Conservation (phyloP, 2,888 invertebrate species). For the Phortica magna region DNA sequence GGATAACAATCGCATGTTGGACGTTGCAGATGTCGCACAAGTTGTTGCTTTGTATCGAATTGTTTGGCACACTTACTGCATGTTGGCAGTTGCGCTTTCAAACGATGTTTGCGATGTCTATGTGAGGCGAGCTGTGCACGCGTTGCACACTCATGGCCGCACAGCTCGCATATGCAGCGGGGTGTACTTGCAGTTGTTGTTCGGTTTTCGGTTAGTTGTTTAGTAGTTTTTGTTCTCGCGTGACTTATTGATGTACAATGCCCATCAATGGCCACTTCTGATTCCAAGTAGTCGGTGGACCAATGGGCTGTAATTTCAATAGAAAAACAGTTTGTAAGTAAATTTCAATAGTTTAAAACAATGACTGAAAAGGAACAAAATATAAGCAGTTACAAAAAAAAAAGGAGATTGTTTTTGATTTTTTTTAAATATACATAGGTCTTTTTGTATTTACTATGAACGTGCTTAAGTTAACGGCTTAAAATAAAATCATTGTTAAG, state of each 20-base stretch:
- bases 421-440: too few relatives aligned
- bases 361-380: not conserved
- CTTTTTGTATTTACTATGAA: too few relatives aligned
- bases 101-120: conserved; percentile 55
- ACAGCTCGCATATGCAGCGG: conserved; percentile 45
- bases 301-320: not conserved
- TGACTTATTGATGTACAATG: too few relatives aligned
- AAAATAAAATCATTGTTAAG: not conserved
- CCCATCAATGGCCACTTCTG: not conserved
- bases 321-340: not conserved
- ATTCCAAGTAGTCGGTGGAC: not conserved
- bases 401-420: not conserved
- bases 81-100: conserved; percentile 33
- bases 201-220: too few relatives aligned
- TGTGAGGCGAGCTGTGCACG: conserved; percentile 50
- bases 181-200: too few relatives aligned
- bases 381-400: not conserved
- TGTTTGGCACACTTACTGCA: conserved; percentile 47
- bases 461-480: too few relatives aligned
- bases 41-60: conserved; percentile 42
- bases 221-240: too few relatives aligned
- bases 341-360: not conserved
- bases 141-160: conserved; percentile 42
- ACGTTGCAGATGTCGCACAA: conserved; percentile 46
- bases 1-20: conserved; percentile 51